Evolutionary conservation across 2,797 vertebrate genomes (phyloP), one percentile per base, ranked within the genome.

Genomic region (Vultur gryphus): DNA sequence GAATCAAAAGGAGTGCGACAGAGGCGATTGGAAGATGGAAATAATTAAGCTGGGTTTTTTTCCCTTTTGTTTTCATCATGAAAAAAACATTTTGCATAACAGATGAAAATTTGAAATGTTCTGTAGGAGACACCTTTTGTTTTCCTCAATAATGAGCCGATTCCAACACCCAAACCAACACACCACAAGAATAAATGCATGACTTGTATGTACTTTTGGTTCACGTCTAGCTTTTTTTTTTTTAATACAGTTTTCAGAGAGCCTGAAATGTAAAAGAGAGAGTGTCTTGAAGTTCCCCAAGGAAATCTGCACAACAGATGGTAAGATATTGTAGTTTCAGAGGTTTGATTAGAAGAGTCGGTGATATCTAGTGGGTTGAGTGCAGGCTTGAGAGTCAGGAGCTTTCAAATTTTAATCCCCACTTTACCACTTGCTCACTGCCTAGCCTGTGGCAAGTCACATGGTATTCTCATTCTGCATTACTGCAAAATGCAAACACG

Each of bases 1-100:
- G 96, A 97, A 97, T 97, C 96, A 97, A 97, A 98, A 97, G 93
- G 62, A 96, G 61, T 29, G 28, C 93, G 91, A 94, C 95, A 97
- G 86, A 94, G 87, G 79, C 54, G 39, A 95, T 19, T 97, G 64
- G 66, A 97, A 91, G 92, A 97, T 92, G 41, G 87, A 94, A 98
- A 97, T 96, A 97, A 98, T 98, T 96, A 97, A 96, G 85, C 72
- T 96, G 87, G 3, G 2, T 0, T 97, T 95, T 97, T 97, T 43
- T 23, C 11, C 49, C 18, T 67, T 86, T 89, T 52, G 51, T 72
- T 95, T 97, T 73, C 86, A 95, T 82, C 67, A 87, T 80, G 52
- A 62, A 81, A 80, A 39, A 29, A 71, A 6, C 20, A 19, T 79
- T 95, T 96, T 95, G 66, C 91, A 25, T 84, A 93, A 90, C 18